Conservation (phyloP, 2,113 vertebrate species). For the Passer domesticus region DNA sequence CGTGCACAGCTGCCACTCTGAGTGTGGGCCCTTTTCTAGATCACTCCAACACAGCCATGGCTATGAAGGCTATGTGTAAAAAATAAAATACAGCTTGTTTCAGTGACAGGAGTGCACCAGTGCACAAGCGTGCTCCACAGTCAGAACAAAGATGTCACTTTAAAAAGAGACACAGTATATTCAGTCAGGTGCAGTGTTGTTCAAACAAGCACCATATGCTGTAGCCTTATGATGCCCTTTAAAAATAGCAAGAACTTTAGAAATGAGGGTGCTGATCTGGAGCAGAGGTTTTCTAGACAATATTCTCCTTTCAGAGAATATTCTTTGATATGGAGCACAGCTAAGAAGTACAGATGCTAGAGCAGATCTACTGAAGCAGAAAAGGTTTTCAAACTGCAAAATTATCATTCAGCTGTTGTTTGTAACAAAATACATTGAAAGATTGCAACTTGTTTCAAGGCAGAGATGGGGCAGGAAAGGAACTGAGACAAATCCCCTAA, state of each 20-base stretch:
- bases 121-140: neutral
- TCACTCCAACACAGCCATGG: neutral
- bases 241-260: neutral
- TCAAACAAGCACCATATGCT: conserved; percentile 1
- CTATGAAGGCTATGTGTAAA: neutral
- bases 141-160: neutral
- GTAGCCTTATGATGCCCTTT: neutral
- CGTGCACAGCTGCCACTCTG: neutral
- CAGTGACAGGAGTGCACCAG: neutral
- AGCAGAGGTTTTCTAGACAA: neutral
- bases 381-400: neutral
- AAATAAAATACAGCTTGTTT: neutral
- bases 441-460: neutral
- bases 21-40: neutral
- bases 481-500: neutral
- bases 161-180: neutral
- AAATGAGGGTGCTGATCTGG: neutral
- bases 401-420: neutral
- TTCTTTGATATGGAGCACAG: accelerated
- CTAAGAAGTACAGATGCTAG: neutral
- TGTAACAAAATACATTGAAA: neutral
- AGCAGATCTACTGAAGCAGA: neutral
- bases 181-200: neutral
- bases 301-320: neutral
- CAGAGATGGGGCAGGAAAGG: neutral